These are phyloP conservation scores for Laticauda colubrina DNA, from an alignment of 2,113 vertebrate genomes.

Conservation along the genomic window DNA sequence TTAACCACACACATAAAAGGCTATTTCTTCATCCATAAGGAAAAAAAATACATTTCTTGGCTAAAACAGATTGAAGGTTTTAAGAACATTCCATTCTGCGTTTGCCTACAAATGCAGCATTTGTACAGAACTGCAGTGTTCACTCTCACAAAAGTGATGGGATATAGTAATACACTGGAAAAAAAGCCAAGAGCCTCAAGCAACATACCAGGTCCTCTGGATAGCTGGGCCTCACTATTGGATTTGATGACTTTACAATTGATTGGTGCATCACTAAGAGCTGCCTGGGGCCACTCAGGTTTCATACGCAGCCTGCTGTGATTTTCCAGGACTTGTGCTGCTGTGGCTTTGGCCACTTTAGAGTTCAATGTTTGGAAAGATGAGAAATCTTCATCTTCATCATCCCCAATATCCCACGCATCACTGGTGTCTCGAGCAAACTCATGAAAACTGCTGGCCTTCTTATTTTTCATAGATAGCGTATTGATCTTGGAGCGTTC, in stretches of 20 bases:
- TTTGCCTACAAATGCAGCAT: not conserved
- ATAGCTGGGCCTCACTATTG: constrained; percentile 83
- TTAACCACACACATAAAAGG: not conserved
- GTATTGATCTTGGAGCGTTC: constrained; percentile 79
- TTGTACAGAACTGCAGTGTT: not conserved
- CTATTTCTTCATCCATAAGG: not conserved
- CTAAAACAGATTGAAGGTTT: not conserved
- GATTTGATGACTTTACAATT: constrained; percentile 85
- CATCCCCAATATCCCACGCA: constrained; percentile 93
- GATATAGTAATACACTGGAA: not conserved
- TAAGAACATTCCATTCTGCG: not conserved
- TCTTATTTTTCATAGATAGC: constrained; percentile 83
- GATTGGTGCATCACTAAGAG: constrained; percentile 56
- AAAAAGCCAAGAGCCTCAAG: not conserved
- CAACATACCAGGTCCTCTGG: constrained; percentile 78
- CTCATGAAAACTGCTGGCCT: constrained; percentile 91
- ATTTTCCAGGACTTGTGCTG: constrained; percentile 66
- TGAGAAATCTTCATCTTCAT: constrained; percentile 80
- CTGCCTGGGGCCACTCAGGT: constrained; percentile 62
- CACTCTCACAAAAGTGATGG: not conserved
- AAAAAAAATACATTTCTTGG: not conserved
- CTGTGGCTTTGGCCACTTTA: constrained; percentile 69
- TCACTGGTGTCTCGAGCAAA: constrained; percentile 94
- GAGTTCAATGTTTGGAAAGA: constrained; percentile 72
- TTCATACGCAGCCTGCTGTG: constrained; percentile 67